These are phyloP conservation scores for Rhinolophus sinicus DNA, from an alignment of 2,113 vertebrate genomes.

Conservation along the genomic window DNA sequence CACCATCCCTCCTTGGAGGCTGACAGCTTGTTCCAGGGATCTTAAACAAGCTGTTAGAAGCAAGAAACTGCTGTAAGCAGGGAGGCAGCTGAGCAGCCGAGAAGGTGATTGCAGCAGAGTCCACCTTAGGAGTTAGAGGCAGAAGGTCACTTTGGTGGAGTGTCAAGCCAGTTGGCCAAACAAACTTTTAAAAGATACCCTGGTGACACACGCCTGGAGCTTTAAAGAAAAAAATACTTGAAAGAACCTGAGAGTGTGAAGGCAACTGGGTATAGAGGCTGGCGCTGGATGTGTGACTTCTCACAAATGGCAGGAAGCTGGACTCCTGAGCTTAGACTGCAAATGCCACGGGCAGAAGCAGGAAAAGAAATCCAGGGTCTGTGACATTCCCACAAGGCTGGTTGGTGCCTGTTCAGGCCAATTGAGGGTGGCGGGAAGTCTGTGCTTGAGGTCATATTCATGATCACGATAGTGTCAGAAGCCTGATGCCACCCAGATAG, in stretches of 20 bases:
- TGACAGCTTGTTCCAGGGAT: conserved; percentile 43
- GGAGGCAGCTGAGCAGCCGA: background rate
- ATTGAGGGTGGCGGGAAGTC: conserved; percentile 21
- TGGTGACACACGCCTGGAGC: background rate
- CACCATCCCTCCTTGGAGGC: conserved; percentile 47
- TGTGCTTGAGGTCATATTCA: conserved; percentile 46
- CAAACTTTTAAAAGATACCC: conserved; percentile 57
- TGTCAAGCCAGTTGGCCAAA: conserved; percentile 54
- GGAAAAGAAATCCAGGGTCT: background rate
- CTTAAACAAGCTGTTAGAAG: conserved; percentile 74
- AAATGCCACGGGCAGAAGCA: conserved; percentile 22
- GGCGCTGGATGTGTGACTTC: background rate
- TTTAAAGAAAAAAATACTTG: background rate
- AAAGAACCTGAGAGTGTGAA: background rate
- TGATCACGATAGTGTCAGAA: conserved; percentile 6
- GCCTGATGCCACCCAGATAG: background rate
- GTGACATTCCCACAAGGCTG: conserved; percentile 53
- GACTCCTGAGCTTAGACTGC: background rate
- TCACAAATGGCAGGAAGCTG: background rate
- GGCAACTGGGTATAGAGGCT: background rate
- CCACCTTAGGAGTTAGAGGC: conserved; percentile 53
- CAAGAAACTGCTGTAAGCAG: conserved; percentile 26
- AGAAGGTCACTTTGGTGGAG: background rate
- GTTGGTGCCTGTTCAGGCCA: conserved; percentile 20
- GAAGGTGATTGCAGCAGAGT: conserved; percentile 53